Evolutionary conservation across 1,140 invertebrate species (phyloP), one percentile per base, ranked within the genome.

Genomic region (Orussus abietinus): DNA sequence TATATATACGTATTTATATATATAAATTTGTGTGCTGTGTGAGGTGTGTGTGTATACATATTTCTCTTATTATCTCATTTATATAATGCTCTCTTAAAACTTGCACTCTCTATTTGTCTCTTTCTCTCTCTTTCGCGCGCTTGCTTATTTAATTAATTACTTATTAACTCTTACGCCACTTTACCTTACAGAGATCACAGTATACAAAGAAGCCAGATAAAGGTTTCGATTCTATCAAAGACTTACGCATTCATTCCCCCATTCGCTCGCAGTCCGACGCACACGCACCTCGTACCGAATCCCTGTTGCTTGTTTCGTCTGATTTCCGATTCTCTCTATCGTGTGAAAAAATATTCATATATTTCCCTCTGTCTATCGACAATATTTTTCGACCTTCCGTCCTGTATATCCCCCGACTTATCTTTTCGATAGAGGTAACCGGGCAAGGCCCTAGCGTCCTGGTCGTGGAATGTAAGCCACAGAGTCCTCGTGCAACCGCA

Each of bases 121-220:
- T 38, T 41, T 32, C 22, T 36, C 30, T 21, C 14, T 38, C 30
- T 21, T 38, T 48, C 46, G 20, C 26, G 35, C 25, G 15, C 31
- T 29, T 19, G 6, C 28, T 17, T 10, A 51, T 44, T 45, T 42
- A 51, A 50, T 47, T 49, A 57, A 60, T 60, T 53, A 51, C 51
- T 57, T 57, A 55, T 53, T 54, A 56, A 53, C 40, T 41, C 42
- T 45, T 42, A 19, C 30, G 56, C 42, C 47, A 47, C 62, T 64
- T 57, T 56, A 63, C 53, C 56, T 63, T 64, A 66, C 51, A 64
- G 66, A 73, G 68, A 73, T 73, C 70, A 73, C 70, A 73, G 70
- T 71, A 69, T 67, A 73, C 59, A 72, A n/a, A 65, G 61, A 67
- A 72, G 66, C 67, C 62, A 66, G 60, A 69, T 70, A 66, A 52